A percentile compares a stretch with the other conserved stretches of the same genome.
phyloP scores from a whole-genome alignment of 2,888 invertebrate species.

The Stegana nigrithorax region DNA sequence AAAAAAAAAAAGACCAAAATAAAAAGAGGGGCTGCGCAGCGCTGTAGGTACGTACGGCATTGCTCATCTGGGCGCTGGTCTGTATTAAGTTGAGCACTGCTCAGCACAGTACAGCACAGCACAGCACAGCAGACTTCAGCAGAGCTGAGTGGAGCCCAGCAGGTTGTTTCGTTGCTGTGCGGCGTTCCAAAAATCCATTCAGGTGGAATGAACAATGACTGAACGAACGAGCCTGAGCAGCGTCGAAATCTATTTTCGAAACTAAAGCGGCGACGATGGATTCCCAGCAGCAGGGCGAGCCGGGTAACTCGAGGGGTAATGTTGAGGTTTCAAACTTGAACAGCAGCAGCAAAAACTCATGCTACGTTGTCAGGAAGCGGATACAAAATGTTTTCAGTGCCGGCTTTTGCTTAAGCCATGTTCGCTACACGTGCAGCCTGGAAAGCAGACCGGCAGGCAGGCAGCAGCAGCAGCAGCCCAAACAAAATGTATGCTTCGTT shows the following conservation, averaged over 20 bases:
- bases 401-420: background rate
- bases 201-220: constrained; percentile 37
- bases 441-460: too few relatives aligned
- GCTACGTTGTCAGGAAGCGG: too few relatives aligned
- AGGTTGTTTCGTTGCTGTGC: too few relatives aligned
- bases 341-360: too few relatives aligned
- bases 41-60: too few relatives aligned
- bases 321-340: constrained; percentile 6
- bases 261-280: background rate
- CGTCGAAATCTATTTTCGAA: constrained; percentile 8
- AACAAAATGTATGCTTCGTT: too few relatives aligned
- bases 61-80: too few relatives aligned
- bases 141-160: too few relatives aligned
- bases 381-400: constrained; percentile 3
- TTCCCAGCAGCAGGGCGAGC: background rate
- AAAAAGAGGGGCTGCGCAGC: too few relatives aligned
- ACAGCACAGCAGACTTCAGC: constrained; percentile 34
- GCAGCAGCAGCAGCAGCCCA: too few relatives aligned
- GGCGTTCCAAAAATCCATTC: constrained; percentile 46
- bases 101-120: constrained; percentile 20
- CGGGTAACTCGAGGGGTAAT: constrained; percentile 22
- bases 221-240: constrained; percentile 20
- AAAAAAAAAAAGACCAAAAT: too few relatives aligned
- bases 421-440: background rate
- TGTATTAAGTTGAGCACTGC: too few relatives aligned